A percentile compares a stretch with the other conserved stretches of the same genome.
Evolutionary conservation across 2,888 invertebrate genomes (phyloP).

Genomic region (Lepas anatifera): DNA sequence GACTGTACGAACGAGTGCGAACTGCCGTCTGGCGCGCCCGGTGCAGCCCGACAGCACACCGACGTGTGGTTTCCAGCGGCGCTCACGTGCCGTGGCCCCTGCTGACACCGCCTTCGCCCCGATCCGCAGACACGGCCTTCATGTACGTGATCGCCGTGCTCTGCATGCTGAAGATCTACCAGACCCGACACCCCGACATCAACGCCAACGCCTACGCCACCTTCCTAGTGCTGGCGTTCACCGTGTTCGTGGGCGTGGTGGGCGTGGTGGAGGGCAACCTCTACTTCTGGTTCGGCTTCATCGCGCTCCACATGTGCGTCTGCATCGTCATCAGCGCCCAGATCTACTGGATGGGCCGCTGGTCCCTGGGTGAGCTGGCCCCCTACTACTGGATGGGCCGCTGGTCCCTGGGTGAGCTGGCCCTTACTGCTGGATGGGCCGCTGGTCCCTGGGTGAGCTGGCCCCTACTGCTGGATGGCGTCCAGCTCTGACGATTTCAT

Average conservation of each 20-base stretch:
- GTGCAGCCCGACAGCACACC: too few relatives aligned
- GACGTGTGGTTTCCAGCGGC: too few relatives aligned
- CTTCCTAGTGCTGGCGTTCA: conserved; percentile 25
- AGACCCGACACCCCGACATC: conserved; percentile 75
- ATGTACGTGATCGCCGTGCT: conserved; percentile 84
- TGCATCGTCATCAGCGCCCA: conserved; percentile 29
- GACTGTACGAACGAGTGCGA: too few relatives aligned
- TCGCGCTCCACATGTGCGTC: conserved; percentile 31
- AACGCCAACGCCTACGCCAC: conserved; percentile 65
- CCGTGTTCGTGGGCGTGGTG: conserved; percentile 28
- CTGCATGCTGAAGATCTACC: conserved; percentile 75
- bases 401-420: conserved; percentile 47
- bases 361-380: conserved; percentile 47
- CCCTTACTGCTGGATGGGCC: conserved; percentile 63
- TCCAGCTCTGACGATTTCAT: too few relatives aligned
- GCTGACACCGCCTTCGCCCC: too few relatives aligned
- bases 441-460: conserved; percentile 49
- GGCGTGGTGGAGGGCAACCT: conserved; percentile 52
- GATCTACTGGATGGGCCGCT: conserved; percentile 61
- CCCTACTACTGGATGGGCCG: conserved; percentile 60
- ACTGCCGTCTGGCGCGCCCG: too few relatives aligned
- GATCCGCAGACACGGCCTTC: conserved; percentile 69
- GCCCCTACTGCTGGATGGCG: conserved; percentile 63
- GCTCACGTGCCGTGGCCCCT: too few relatives aligned
- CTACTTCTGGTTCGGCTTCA: conserved; percentile 59